Evolutionary conservation across 2,797 vertebrate species (phyloP), one percentile per base, ranked within the genome.

Genomic region (Amphiprion clarkii): DNA sequence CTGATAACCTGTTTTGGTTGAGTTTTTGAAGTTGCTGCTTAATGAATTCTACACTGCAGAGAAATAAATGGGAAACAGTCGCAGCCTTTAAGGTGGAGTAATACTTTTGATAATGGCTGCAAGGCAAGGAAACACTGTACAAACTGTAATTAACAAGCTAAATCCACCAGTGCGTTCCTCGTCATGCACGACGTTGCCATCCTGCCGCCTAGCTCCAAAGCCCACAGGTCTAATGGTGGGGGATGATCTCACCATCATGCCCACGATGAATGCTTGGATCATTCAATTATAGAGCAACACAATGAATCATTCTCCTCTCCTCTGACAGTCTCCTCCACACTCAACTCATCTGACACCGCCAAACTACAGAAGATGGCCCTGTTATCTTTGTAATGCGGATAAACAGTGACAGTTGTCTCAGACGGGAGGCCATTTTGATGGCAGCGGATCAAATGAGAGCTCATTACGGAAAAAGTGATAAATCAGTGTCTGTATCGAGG

Each of bases 211-310:
- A 9, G 36, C 69, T 82, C 65, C 65, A 19, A 64, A 69, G 63
- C 77, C 53, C 5, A 42, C 54, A 60, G 55, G 63, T 71, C 76
- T 85, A 87, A 85, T 79, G 78, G 52, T 66, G 81, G 87, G 72
- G 56, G 67, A 82, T 90, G 90, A 91, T 76, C 87, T 90, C 90
- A 92, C 84, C 74, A 54, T 74, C 74, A 58, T 88, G 83, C 87
- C 87, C 78, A 77, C 67, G 39, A 83, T 80, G 82, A 89, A 90
- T 70, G 60, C 82, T 39, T 44, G 76, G 82, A 87, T 92, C 85
- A 93, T 91, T 92, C 89, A 89, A 91, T 92, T 92, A 90, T n/a
- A 79, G 79, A 87, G 74, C 71, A 66, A 74, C 80, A 89, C 88
- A 89, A 88, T 92, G 88, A 87, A 88, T 92, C 90, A 91, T 71